Evolutionary conservation across 2,797 vertebrate genomes (phyloP), one percentile per base, ranked within the genome.

Genomic region (Nothura maculosa): DNA sequence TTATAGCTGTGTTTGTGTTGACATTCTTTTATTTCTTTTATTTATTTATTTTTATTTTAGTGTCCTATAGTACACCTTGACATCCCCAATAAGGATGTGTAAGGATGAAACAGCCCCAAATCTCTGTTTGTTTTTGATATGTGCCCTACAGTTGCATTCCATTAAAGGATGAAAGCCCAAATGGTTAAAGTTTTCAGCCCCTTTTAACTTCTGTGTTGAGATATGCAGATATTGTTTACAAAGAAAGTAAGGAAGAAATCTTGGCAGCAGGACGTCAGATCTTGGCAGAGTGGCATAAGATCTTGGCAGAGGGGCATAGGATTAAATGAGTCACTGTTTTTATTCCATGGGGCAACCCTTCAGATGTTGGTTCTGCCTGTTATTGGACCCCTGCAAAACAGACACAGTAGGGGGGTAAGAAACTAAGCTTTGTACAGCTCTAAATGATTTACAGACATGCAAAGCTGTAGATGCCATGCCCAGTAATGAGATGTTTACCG

Each of bases 271-370:
- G 9, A 45, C 70, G 54, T 47, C 21, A 9, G 47, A 47, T 47
- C 45, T 47, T 47, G 45, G 47, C 21, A 47, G 47, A 47, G 47
- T 22, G 47, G 47, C 47, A 47, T 47, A 22, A 11, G 47, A 47
- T 48, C 47, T 48, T 48, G 47, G 47, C 47, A 48, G 47, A 48
- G 22, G 12, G 12, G 47, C 47, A 48, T 48, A 48, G 22, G 64
- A 88, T 60, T 86, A 94, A 95, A 87, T 61, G 54, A 77, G 88
- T 62, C 66, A 72, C 91, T 94, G 52, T 91, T 94, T 90, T 89
- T 93, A 82, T 68, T 92, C 86, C 66, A 55, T 55, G 54, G 75
- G 54, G n/a, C 81, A 85, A 92, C 60, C 2, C 2, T 70, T 86
- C 69, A 77, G 72, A 52, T 85, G 22, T 66, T 92, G 72, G 78